Evolutionary conservation across 2,113 vertebrate genomes (phyloP), one percentile per base, ranked within the genome.

Genomic region (Cervus canadensis): DNA sequence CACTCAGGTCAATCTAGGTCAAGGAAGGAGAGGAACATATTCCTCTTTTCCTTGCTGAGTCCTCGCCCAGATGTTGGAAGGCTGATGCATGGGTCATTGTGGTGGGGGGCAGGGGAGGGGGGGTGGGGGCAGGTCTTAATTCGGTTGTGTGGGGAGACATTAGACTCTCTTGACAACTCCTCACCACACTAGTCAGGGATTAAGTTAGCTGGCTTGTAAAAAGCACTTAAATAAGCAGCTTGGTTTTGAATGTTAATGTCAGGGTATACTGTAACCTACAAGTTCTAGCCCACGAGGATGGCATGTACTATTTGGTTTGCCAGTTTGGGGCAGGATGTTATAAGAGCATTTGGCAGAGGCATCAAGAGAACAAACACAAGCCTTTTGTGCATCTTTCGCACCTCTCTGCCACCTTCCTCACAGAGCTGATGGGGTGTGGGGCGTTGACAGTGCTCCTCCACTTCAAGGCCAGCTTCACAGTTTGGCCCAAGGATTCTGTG

Each of bases 201-300:
- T 91, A 45, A n/a, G 40, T 62, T 76, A 74, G 82, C 83, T 94
- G 78, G 56, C 40, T 74, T 89, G 52, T 36, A 43, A 78, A 60
- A 91, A 48, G 43, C 84, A 78, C 36, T 36, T 60, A 96, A 86
- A 43, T 45, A 56, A 84, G 74, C 40, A 67, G 45, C 92, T 97
- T 95, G 85, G 48, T 78, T 92, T 96, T 81, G 40, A 40, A 89
- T 93, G 76, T 62, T 88, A 40, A 59, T 96, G 82, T 87, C 81
- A 59, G 89, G 19, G 67, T 91, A 33, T 81, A 59, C 54, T 40
- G 36, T 87, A 64, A 64, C 50, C 92, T 74, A 25, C 0, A 28
- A 36, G 85, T n/a, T 76, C 87, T 90, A 92, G n/a, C 48, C 82
- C 71, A 25, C 3, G 3, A 87, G 57, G 60, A 79, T 50, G 87